Evolutionary conservation across 2,797 vertebrate genomes (phyloP).

Genomic region (Lepilemur ruficaudatus): DNA sequence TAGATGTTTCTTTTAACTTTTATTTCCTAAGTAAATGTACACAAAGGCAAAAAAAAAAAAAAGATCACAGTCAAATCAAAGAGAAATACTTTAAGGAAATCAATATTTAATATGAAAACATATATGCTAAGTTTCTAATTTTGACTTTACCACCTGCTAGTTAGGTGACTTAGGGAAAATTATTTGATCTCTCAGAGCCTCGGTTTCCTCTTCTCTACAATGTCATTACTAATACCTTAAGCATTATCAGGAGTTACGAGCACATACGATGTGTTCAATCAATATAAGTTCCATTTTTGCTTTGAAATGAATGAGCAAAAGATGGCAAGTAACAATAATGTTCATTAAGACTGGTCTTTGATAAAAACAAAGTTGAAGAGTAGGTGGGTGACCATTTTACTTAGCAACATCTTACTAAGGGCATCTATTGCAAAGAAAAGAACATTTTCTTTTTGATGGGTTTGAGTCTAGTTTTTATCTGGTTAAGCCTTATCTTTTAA

Average conservation of each 20-base stretch:
- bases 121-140: neutral
- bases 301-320: constrained; percentile 19
- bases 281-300: constrained; percentile 16
- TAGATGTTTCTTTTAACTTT: neutral
- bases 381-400: neutral
- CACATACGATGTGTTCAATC: neutral
- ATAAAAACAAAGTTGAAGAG: neutral
- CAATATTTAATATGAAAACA: neutral
- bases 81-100: neutral
- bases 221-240: neutral
- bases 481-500: constrained; percentile 6
- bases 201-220: neutral
- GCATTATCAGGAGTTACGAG: neutral
- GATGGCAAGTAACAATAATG: neutral
- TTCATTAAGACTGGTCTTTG: neutral
- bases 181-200: neutral
- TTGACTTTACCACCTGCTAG: neutral
- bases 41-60: neutral
- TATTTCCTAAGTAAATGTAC: neutral
- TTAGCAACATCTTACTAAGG: neutral
- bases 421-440: neutral
- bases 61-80: neutral
- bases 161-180: neutral
- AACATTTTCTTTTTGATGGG: neutral
- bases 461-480: neutral